Percentiles rank a stretch among this genome's conserved stretches.
Evolutionary conservation across 2,113 vertebrate genomes (phyloP).

Genomic region (Pogona vitticeps): DNA sequence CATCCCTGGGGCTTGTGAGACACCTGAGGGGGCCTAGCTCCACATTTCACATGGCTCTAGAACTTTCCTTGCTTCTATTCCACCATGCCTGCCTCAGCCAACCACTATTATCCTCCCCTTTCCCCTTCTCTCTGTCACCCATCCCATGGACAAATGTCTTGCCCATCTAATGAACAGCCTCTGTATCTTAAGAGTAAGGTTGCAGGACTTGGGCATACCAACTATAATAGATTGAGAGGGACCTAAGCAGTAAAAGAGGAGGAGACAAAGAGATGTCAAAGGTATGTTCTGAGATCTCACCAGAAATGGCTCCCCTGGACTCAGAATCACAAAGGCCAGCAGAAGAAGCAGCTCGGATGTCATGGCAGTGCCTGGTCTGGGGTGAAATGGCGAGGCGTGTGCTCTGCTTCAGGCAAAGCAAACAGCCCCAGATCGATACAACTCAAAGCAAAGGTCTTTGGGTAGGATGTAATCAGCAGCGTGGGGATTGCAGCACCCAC

Average conservation of each 20-base stretch:
- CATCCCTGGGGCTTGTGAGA: no score
- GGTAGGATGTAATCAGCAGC: conserved; percentile 6
- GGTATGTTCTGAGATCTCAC: conserved; percentile 45
- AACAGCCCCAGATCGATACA: conserved; percentile 19
- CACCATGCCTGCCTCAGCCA: not conserved
- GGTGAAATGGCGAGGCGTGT: not conserved
- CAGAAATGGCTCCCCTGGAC: conserved; percentile 23
- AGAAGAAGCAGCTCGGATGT: conserved; percentile 42
- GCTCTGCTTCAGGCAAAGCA: conserved; percentile 2
- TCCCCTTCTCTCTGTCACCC: not conserved
- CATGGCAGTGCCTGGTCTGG: conserved; percentile 21
- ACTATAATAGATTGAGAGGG: not conserved
- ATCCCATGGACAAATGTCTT: not conserved
- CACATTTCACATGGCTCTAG: not conserved
- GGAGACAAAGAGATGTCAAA: not conserved
- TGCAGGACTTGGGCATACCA: not conserved
- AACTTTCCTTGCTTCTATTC: not conserved
- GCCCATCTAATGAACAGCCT: not conserved
- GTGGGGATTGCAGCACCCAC: not conserved
- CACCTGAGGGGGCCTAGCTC: not conserved
- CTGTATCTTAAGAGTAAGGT: not conserved
- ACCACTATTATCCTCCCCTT: not conserved
- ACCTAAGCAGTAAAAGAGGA: not conserved
- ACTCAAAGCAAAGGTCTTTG: conserved; percentile 34
- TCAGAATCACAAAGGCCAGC: conserved; percentile 20